phyloP scores from a whole-genome alignment of 1,140 invertebrate genomes.

The Drosophila sulfurigaster region DNA sequence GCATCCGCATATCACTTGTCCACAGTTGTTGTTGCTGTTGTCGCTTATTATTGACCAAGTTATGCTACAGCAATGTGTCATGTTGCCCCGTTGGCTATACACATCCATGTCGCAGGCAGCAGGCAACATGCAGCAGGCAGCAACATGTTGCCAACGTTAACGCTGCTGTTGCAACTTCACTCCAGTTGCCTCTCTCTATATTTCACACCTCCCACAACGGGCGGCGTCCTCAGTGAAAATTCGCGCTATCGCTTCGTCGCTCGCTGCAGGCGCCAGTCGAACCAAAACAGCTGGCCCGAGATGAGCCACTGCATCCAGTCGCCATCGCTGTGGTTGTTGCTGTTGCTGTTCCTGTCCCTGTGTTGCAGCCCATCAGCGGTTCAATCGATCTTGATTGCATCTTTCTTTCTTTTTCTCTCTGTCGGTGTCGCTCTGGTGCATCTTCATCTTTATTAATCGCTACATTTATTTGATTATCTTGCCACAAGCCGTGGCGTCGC shows the following conservation, averaged over 20 bases:
- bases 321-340: conserved; percentile 1
- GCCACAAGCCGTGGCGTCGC: conserved; percentile 12
- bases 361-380: conserved; percentile 52
- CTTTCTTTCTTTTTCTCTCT: conserved; percentile 9
- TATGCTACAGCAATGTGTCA: conserved; percentile 75
- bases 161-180: conserved; percentile 9
- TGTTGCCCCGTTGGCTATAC: conserved; percentile 54
- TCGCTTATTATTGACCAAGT: conserved; percentile 74
- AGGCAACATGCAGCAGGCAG: conserved; percentile 4
- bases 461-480: conserved; percentile 80
- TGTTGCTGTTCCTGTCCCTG: conserved; percentile 10
- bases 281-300: conserved; percentile 53
- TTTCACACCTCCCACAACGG: conserved; percentile 79
- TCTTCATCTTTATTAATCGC: conserved; percentile 81
- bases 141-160: conserved; percentile 52
- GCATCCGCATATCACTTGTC: conserved; percentile 52
- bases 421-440: conserved; percentile 35
- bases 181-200: conserved; percentile 25
- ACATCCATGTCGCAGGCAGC: conserved; percentile 4
- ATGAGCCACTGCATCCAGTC: conserved; percentile 37
- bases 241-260: conserved; percentile 41
- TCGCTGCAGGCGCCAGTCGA: conserved; percentile 73
- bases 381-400: conserved; percentile 39
- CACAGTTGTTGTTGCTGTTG: conserved; percentile 2
- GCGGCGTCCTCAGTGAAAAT: conserved; percentile 24